Conservation (phyloP, 2,113 vertebrate genomes). For the Malurus elegans region DNA sequence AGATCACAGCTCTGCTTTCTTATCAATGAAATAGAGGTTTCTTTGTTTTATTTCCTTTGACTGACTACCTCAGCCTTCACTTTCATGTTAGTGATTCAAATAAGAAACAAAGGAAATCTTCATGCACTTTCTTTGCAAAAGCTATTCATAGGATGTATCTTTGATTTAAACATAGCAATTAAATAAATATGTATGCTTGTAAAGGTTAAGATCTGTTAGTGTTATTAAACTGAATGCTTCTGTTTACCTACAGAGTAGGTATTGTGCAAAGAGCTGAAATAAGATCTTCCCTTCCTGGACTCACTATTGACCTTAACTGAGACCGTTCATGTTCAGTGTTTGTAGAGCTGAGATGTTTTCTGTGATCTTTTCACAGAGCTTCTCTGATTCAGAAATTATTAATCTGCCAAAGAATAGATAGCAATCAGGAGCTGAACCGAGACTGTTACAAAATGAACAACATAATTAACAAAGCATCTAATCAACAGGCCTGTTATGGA, state of each 20-base stretch:
- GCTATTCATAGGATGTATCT: slow-evolving; percentile 3
- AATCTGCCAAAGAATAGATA: slow-evolving; percentile 16
- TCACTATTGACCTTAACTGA: slow-evolving; percentile 9
- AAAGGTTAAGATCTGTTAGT: slow-evolving; percentile 34
- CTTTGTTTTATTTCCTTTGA: slow-evolving; percentile 56
- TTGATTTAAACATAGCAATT: slow-evolving; percentile 13
- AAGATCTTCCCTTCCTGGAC: neutral
- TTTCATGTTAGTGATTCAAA: neutral
- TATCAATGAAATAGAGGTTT: slow-evolving; percentile 19
- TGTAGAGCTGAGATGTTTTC: neutral
- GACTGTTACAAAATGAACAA: neutral
- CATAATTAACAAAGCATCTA: neutral
- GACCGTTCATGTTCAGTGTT: slow-evolving; percentile 13
- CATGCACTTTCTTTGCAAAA: slow-evolving; percentile 8
- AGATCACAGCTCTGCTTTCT: slow-evolving; percentile 20
- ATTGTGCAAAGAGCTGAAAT: slow-evolving; percentile 55
- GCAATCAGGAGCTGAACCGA: neutral
- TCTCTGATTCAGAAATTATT: slow-evolving; percentile 47
- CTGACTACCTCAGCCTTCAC: neutral
- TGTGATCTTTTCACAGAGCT: slow-evolving; percentile 43
- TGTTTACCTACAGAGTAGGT: slow-evolving; percentile 56
- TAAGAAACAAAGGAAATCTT: slow-evolving; percentile 26
- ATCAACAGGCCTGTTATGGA: neutral
- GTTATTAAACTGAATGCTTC: slow-evolving; percentile 18
- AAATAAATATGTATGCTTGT: slow-evolving; percentile 37